Percentiles rank a stretch among this genome's conserved stretches.
Evolutionary conservation across 2,797 vertebrate species (phyloP).

Genomic region (Fistularia tabacaria): DNA sequence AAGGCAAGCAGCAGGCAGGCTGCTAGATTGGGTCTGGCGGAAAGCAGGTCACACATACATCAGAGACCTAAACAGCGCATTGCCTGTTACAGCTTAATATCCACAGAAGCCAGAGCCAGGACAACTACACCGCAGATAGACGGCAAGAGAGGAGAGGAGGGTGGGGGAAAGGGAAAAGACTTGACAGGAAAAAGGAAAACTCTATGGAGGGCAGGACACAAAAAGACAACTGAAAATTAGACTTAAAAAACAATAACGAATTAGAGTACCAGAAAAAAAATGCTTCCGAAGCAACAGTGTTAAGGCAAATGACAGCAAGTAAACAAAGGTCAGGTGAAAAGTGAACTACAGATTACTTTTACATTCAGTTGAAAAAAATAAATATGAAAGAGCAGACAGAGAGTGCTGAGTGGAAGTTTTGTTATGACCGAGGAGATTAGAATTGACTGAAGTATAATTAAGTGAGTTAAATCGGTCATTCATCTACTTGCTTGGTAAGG

Average conservation of each 20-base stretch:
- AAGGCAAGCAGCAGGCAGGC: slow-evolving; percentile 43
- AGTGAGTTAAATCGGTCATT: no score
- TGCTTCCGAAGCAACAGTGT: no score
- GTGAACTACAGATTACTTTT: no score
- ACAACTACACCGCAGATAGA: slow-evolving; percentile 47
- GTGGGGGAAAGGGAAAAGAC: slow-evolving; percentile 28
- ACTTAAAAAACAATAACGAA: background rate
- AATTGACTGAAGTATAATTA: no score
- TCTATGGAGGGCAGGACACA: slow-evolving; percentile 3
- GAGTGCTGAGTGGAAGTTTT: no score
- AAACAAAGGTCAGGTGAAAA: no score
- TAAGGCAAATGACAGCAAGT: no score
- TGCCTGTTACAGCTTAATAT: slow-evolving; percentile 65
- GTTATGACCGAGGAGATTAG: no score
- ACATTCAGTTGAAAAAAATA: no score
- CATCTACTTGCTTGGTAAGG: no score
- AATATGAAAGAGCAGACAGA: no score
- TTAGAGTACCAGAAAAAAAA: no score
- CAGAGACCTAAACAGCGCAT: slow-evolving; percentile 59
- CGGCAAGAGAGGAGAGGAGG: slow-evolving; percentile 14
- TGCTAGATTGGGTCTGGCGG: slow-evolving; percentile 60
- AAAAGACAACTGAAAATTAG: slow-evolving; percentile 36
- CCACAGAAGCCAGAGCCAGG: slow-evolving; percentile 52
- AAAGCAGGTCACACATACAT: slow-evolving; percentile 76
- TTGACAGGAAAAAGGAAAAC: slow-evolving; percentile 15